These are phyloP conservation scores for Aphodius sticticus DNA, from an alignment of 2,888 invertebrate species.

Conservation along the genomic window DNA sequence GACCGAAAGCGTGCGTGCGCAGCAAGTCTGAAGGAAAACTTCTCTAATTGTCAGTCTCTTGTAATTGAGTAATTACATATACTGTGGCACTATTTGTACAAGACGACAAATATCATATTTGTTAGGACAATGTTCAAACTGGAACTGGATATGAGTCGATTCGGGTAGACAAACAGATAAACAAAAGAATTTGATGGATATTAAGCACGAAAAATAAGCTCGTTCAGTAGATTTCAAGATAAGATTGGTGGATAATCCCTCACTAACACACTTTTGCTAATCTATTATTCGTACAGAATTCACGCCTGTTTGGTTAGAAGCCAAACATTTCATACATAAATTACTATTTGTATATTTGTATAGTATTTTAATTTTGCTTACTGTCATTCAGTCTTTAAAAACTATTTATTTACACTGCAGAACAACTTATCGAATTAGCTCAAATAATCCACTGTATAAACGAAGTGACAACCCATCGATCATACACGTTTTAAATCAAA, in stretches of 20 bases:
- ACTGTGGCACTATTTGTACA: background rate
- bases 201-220: background rate
- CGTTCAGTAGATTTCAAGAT: background rate
- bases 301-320: no score
- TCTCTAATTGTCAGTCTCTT: background rate
- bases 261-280: background rate
- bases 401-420: no score
- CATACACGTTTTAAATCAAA: background rate
- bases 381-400: no score
- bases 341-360: no score
- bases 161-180: background rate
- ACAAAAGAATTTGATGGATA: background rate
- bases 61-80: background rate
- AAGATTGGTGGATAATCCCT: background rate
- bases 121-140: background rate
- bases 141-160: background rate
- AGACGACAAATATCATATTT: background rate
- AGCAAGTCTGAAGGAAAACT: background rate
- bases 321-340: no score
- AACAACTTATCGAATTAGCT: no score
- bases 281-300: background rate
- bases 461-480: background rate
- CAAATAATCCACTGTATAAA: no score
- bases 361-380: no score
- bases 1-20: background rate